These are phyloP conservation scores for Cyrtorhinus lividipennis DNA, from an alignment of 1,140 invertebrate species.

Conservation along the genomic window DNA sequence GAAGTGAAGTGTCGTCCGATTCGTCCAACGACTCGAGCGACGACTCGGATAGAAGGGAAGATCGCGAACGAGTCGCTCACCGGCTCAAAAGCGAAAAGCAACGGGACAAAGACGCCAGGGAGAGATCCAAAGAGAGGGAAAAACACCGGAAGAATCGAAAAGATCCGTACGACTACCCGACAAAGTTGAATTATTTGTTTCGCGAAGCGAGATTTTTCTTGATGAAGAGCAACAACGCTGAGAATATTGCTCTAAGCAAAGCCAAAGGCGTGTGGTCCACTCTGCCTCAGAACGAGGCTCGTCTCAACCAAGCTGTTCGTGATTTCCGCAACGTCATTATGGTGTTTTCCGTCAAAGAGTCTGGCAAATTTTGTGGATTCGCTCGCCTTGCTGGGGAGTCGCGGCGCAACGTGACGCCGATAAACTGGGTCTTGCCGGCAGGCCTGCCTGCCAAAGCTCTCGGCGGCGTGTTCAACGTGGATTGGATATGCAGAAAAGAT, in stretches of 20 bases:
- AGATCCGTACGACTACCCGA: constrained; percentile 56
- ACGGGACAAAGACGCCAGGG: constrained; percentile 36
- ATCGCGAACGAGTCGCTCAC: constrained; percentile 37
- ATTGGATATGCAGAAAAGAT: constrained; percentile 93
- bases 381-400: constrained; percentile 77
- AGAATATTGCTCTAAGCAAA: constrained; percentile 90
- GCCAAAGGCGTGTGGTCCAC: constrained; percentile 96
- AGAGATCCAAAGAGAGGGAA: constrained; percentile 38
- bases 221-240: constrained; percentile 95
- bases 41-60: constrained; percentile 45
- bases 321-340: constrained; percentile 88
- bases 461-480: constrained; percentile 88
- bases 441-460: constrained; percentile 82
- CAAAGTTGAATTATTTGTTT: constrained; percentile 87
- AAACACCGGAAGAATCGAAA: neutral
- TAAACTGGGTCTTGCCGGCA: constrained; percentile 92
- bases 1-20: constrained; percentile 55
- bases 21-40: constrained; percentile 48
- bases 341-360: constrained; percentile 95
- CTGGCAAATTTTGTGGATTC: constrained; percentile 86
- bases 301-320: constrained; percentile 84
- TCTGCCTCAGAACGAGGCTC: constrained; percentile 89
- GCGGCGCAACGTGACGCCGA: constrained; percentile 69
- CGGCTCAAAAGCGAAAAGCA: constrained; percentile 38
- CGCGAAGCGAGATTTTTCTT: constrained; percentile 90